phyloP scores from a whole-genome alignment of 2,888 invertebrate species.

The Andrena hattorfiana region DNA sequence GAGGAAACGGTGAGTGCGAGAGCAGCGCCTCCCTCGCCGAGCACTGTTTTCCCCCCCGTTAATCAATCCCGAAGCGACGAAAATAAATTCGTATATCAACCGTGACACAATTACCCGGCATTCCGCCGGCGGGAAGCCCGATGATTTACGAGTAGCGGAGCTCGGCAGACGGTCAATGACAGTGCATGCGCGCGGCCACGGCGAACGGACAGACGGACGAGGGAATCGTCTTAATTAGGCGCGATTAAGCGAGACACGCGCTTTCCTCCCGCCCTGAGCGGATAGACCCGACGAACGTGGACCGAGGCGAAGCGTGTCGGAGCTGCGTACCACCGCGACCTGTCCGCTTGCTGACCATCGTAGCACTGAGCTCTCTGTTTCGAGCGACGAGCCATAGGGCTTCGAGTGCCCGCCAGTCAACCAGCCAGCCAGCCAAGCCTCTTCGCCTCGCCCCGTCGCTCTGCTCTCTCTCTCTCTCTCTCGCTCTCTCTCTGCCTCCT shows the following conservation, averaged over 20 bases:
- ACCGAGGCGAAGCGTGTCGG: conserved; percentile 24
- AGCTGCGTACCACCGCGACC: conserved; percentile 70
- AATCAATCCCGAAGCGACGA: conserved; percentile 49
- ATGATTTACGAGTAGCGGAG: conserved; percentile 62
- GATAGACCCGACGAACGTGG: conserved; percentile 18
- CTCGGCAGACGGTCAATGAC: conserved; percentile 70
- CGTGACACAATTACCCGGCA: conserved; percentile 66
- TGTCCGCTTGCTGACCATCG: conserved; percentile 82
- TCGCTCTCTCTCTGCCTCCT: conserved; percentile 32
- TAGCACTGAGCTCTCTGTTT: conserved; percentile 80
- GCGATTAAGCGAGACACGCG: conserved; percentile 68
- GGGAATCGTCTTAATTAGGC: conserved; percentile 68
- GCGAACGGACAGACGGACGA: conserved; percentile 30
- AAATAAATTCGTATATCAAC: conserved; percentile 67
- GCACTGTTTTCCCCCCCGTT: conserved; percentile 16
- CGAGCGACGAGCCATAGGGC: conserved; percentile 77
- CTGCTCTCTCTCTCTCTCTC: conserved; percentile 31
- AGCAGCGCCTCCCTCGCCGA: background rate
- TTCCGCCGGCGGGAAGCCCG: conserved; percentile 45
- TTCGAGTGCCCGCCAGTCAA: conserved; percentile 66
- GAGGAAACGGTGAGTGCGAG: background rate
- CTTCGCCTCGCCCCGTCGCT: conserved; percentile 58
- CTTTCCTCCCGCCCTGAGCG: conserved; percentile 34
- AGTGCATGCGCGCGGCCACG: conserved; percentile 49
- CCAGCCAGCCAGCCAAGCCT: conserved; percentile 15